Base-by-base conservation (phyloP, 2,113 vertebrate genomes). In the Passer domesticus region DNA sequence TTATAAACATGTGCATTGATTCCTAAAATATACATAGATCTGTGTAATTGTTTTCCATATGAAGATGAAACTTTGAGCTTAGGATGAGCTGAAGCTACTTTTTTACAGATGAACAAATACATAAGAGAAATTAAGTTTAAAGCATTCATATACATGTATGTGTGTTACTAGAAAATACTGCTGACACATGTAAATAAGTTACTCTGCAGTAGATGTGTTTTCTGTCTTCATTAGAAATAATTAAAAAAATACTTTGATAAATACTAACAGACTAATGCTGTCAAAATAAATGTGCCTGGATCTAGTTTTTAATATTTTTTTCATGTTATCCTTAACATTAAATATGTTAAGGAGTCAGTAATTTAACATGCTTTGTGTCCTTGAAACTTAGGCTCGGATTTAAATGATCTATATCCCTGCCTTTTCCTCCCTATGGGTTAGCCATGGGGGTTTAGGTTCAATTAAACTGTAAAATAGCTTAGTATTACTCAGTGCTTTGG, bases 191-290 rank as follows among this genome's bases (percentile, higher is more conserved):
- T 67, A 69, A 93, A 55, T 56, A 41, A 83, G 60, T 44, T 72
- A 58, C 50, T 82, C 5, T 87, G 37, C 10, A 35, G 59, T 63
- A 67, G 33, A 72, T 63, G 8, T 23, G 10, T 6, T 80, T 91
- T 70, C 31, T 49, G 31, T 69, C 37, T 64, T 52, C 19, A 30
- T 69, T 88, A 92, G 89, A 94, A 85, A 77, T 7, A 8, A 24
- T 39, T 35, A 11, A 28, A 77, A 43, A 76, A 77, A 59, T 35
- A 35, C 15, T 74, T 80, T 6, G 7, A 27, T 67, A 81, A 86
- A 47, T 86, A 92, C 49, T 95, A 93, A 94, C 79, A 86, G 78
- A 77, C 56, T 93, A 93, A 87, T 83, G 43, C 35, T 86, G 13
- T 85, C 62, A 85, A 84, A 95, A 73, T 46, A 87, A 83, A 70